Evolutionary conservation across 1,140 invertebrate genomes (phyloP), one percentile per base, ranked within the genome.

Genomic region (Camponotus vicinus): DNA sequence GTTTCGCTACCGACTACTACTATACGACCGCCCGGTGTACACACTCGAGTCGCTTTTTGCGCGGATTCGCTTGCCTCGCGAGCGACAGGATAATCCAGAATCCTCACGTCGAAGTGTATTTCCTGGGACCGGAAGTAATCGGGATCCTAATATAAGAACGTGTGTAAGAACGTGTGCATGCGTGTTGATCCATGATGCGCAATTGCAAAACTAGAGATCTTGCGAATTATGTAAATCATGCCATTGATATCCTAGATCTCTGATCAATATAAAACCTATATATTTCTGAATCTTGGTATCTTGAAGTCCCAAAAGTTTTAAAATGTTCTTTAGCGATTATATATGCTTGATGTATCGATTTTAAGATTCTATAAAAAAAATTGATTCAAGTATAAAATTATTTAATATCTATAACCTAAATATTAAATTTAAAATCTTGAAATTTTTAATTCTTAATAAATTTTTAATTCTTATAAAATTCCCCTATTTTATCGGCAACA

Each of bases 1-100:
- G 91, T 95, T 95, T 94, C 92, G 92, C 90, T 90, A 93, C 88
- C 92, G 86, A 92, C 91, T 90, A 88, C 90, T 66, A 87, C 85
- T 90, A 83, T 89, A 86, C 80, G 78, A 70, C 80, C 78, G 63
- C 59, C 67, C 42, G 34, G 61, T 42, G 27, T 67, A 70, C 69
- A 75, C 79, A 55, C 84, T 82, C 88, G 85, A 90, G 67, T 85
- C 69, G 77, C 27, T 93, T 93, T 92, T 93, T 93, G 85, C 70
- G 66, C 67, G 69, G 57, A 71, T 61, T 57, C 66, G 40, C 45
- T 73, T 63, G 57, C 80, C 34, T 82, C 79, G 21, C 78, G 59
- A 87, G 78, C 76, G 83, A 87, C 75, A 61, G 59, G 80, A 87
- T 89, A 75, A 89, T 78, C 87, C 64, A 27, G 57, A 75, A 82